Evolutionary conservation across 2,888 invertebrate species (phyloP).

Genomic region (Drosophila peninsularis): DNA sequence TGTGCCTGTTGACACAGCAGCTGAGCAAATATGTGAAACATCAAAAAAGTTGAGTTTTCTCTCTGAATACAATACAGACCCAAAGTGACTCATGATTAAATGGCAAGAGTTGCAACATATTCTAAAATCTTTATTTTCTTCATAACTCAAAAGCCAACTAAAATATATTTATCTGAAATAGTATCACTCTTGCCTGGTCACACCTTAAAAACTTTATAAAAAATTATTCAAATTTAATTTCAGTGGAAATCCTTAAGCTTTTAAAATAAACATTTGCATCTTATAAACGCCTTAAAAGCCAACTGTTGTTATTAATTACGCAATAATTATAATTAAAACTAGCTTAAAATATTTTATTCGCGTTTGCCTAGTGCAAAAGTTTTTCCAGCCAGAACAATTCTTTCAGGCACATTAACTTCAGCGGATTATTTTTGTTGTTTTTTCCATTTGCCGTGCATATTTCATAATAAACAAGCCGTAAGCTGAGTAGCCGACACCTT

Average conservation of each 20-base stretch:
- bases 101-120: too few species aligned
- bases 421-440: background rate
- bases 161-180: background rate
- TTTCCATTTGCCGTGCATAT: conserved; percentile 23
- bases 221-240: too few species aligned
- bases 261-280: background rate
- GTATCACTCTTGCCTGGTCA: background rate
- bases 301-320: conserved; percentile 32
- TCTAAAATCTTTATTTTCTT: too few species aligned
- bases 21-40: too few species aligned
- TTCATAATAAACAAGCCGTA: conserved; percentile 37
- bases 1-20: too few species aligned
- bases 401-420: conserved; percentile 27
- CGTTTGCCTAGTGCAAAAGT: conserved; percentile 20
- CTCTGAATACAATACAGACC: too few species aligned
- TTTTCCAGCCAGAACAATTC: conserved; percentile 19
- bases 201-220: too few species aligned
- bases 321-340: conserved; percentile 42
- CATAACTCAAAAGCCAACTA: background rate
- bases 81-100: too few species aligned
- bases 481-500: conserved; percentile 58
- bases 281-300: conserved; percentile 16
- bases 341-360: conserved; percentile 18
- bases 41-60: background rate
- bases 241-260: too few species aligned